phyloP scores from a whole-genome alignment of 2,797 vertebrate genomes.

The Limnodromus scolopaceus region DNA sequence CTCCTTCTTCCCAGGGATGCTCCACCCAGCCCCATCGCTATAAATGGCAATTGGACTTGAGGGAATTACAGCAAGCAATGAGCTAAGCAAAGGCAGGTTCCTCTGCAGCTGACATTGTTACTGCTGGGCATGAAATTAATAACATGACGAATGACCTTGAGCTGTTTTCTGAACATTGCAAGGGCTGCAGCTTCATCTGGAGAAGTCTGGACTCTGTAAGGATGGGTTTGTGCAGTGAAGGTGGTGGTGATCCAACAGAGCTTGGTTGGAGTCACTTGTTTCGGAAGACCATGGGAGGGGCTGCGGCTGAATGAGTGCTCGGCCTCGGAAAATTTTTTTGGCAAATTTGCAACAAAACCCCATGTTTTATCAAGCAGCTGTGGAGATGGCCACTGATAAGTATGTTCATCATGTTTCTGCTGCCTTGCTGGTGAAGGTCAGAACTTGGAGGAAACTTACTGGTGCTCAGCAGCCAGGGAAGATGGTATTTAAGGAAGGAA shows the following conservation, averaged over 20 bases:
- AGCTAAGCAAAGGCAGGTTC: conserved; percentile 7
- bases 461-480: not conserved
- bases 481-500: not conserved
- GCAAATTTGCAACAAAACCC: not conserved
- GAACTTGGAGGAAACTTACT: accelerated
- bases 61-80: not conserved
- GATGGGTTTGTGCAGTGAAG: not conserved
- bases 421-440: not conserved
- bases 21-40: conserved; percentile 4
- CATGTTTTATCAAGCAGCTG: not conserved
- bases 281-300: accelerated
- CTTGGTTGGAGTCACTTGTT: not conserved
- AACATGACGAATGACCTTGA: not conserved
- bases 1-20: conserved; percentile 36
- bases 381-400: not conserved
- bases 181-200: not conserved
- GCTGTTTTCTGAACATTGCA: not conserved
- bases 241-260: not conserved
- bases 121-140: not conserved
- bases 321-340: not conserved
- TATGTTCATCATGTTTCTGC: not conserved
- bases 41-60: conserved; percentile 20
- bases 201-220: not conserved
- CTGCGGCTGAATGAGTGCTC: accelerated
- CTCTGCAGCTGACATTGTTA: not conserved